These are phyloP conservation scores for Cinclus cinclus DNA, from an alignment of 2,113 vertebrate species.

Conservation along the genomic window DNA sequence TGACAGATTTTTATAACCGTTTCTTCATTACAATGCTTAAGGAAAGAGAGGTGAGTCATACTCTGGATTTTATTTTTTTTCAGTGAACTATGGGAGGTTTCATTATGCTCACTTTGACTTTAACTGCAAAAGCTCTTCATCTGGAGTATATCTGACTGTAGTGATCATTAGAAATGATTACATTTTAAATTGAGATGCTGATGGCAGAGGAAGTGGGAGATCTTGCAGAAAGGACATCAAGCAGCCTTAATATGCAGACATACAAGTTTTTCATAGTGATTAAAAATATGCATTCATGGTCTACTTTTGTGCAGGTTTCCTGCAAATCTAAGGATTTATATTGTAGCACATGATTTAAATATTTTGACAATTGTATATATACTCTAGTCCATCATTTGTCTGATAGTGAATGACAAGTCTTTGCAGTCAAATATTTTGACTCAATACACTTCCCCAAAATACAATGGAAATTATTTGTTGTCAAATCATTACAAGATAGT, in stretches of 20 bases:
- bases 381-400: background rate
- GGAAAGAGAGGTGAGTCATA: background rate
- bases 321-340: background rate
- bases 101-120: constrained; percentile 3
- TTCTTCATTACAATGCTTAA: background rate
- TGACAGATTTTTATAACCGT: background rate
- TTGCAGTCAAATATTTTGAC: background rate
- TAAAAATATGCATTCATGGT: background rate
- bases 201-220: background rate
- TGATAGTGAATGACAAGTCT: background rate
- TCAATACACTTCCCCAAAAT: background rate
- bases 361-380: background rate
- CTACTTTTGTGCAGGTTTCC: background rate
- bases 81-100: background rate
- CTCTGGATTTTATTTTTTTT: background rate
- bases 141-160: background rate
- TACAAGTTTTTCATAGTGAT: background rate
- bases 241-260: background rate
- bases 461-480: background rate
- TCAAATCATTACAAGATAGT: background rate
- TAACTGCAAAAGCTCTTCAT: background rate
- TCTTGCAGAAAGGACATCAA: background rate
- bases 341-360: background rate
- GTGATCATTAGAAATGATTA: background rate
- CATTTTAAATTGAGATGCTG: background rate